Base-by-base conservation (phyloP, 2,797 vertebrate genomes). In the Melanotaenia boesemani region DNA sequence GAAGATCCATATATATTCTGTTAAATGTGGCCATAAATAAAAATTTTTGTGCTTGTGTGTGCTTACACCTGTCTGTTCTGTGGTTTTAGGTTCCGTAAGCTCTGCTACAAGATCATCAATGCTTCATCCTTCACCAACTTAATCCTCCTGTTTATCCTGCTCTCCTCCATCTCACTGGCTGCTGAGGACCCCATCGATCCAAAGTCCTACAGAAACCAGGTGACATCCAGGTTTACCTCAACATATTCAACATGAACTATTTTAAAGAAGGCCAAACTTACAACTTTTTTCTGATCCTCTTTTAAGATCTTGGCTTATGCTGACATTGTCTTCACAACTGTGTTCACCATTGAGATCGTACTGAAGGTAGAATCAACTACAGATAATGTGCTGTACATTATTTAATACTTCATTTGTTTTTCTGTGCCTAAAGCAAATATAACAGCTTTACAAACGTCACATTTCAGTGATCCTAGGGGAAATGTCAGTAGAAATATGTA, bases 51-150 rank as follows among this genome's bases (percentile, higher is more conserved):
- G 55, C 13, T 3, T 46, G 1, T 48, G 15, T 54, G 22, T 48
- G 16, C 13, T 48, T 32, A 44, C n/a, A 57, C 22, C 37, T 61
- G 37, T 30, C 37, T 44, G 5, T 48, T 24, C 36, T n/a, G 67
- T 67, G 28, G n/a, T 56, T 72, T 15, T 88, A 99, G 98, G 92
- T 93, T 98, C 86, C 96, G 98, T 1, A 96, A 98, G 46, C 82
- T 99, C 30, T 99, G 97, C 86, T 98, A 98, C 91, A 96, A 96
- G 80, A 96, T 96, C 30, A 95, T 99, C 89, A 99, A 99, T 0
- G 97, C 97, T 84, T 97, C 98, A 1, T 96, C 96, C 87, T 99
- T 99, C 92, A 99, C 98, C 90, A 99, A 99, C 92, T 95, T 98
- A 82, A 99, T 99, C 93, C 95, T 99, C 57, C 94, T 98, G 76